Evolutionary conservation across 2,797 vertebrate genomes (phyloP).

Genomic region (Basileuterus tristriatus): DNA sequence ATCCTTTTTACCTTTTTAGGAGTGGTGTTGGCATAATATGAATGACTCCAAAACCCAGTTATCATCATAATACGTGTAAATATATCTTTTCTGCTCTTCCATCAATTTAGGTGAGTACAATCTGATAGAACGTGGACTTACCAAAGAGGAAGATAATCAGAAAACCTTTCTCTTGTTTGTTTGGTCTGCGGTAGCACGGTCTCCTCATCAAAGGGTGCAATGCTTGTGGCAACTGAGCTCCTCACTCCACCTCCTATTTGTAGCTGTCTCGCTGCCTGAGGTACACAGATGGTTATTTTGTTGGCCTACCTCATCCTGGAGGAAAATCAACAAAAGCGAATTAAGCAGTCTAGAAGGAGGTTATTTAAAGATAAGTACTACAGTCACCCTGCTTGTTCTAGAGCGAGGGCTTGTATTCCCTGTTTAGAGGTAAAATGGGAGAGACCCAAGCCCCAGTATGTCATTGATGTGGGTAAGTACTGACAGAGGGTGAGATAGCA

Average conservation of each 20-base stretch:
- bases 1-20: not conserved
- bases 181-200: rapidly evolving
- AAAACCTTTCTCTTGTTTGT: not conserved
- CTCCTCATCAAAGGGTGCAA: not conserved
- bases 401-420: not conserved
- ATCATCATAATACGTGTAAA: not conserved
- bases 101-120: not conserved
- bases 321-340: not conserved
- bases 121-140: not conserved
- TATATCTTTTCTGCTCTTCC: not conserved
- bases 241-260: rapidly evolving
- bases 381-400: not conserved
- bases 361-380: not conserved
- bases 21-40: not conserved
- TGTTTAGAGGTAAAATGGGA: not conserved
- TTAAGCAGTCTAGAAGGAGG: not conserved
- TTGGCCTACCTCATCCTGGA: not conserved
- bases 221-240: not conserved
- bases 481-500: rapidly evolving
- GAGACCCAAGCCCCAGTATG: rapidly evolving
- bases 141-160: not conserved
- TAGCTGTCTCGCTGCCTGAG: not conserved
- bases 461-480: not conserved
- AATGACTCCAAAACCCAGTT: not conserved
- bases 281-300: not conserved